These are phyloP conservation scores for Tauraco hartlaubi DNA, from an alignment of 2,797 vertebrate species.

Conservation along the genomic window DNA sequence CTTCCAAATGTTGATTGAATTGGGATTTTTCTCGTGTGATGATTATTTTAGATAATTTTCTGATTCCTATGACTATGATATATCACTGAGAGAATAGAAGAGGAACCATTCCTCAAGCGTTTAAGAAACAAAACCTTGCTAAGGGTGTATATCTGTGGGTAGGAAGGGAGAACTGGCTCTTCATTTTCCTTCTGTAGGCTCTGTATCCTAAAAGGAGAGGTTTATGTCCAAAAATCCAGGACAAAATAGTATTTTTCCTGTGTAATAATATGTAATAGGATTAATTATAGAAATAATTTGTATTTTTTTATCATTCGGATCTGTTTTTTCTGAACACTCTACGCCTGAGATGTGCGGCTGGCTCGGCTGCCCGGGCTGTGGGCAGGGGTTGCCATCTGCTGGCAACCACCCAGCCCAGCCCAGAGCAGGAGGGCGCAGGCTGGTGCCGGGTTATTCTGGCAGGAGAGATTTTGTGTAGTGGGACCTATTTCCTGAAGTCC, in stretches of 20 bases:
- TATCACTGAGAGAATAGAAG: neutral
- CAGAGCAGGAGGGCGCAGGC: fast-evolving
- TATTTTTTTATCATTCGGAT: neutral
- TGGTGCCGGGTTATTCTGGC: neutral
- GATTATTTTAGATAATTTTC: neutral
- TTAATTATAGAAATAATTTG: neutral
- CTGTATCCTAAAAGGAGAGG: neutral
- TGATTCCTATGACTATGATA: neutral
- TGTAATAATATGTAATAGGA: neutral
- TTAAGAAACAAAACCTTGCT: neutral
- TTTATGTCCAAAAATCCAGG: neutral
- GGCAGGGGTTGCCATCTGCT: conserved; percentile 57
- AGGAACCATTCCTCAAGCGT: neutral
- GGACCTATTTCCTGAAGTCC: neutral
- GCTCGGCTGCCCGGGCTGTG: neutral
- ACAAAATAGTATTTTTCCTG: neutral
- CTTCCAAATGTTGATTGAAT: neutral
- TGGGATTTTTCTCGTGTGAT: fast-evolving
- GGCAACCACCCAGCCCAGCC: neutral
- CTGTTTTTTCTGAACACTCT: fast-evolving
- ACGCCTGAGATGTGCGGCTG: fast-evolving
- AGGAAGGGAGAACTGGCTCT: neutral
- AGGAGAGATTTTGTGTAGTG: neutral
- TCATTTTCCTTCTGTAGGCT: neutral
- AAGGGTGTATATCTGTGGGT: neutral